Base-by-base conservation (phyloP, 2,888 invertebrate genomes). In the Altica lythri region DNA sequence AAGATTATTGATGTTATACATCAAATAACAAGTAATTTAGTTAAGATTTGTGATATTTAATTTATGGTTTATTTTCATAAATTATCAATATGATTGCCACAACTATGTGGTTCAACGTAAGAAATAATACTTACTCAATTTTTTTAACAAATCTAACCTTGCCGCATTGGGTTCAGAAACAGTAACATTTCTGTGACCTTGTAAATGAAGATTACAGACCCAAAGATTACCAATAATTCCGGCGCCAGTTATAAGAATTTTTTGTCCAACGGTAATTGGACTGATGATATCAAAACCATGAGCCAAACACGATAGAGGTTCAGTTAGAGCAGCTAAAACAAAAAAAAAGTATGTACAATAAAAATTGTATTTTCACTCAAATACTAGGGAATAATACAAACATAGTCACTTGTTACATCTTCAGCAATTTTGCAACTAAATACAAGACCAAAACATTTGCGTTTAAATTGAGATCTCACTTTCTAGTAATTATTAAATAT, bases 161-260 rank as follows among this genome's bases (percentile, higher is more conserved):
- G 70, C 61, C 8, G 73, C 69, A 67, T 85, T 85, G 59, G 85
- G 83, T 67, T 89, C 89, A 1, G 85, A 85, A 3, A 89, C 79
- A 0, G 85, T 86, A 1, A 89, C 87, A 6, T 83, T 83, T 18
- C 83, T 77, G 64, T 86, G 85, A 0, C 89, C 89, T 34, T 85
- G 84, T 4, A 84, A 79, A 68, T 89, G 88, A 1, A 89, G 77
- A 0, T 81, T 72, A 1, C 81, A 81, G 0, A 83, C 74, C 87
- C 88, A 89, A 0, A 89, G 74, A 65, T 83, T 84, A 68, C 89
- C 88, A 59, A 89, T 88, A 38, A 89, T 88, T 1, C 89, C 89
- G 46, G 88, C 86, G 0, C 89, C 89, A 0, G 82, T 78, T 0
- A 89, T 74, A 0, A 88, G 78, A 12, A 88, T 82, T 58, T 80